phyloP scores from a whole-genome alignment of 1,140 invertebrate genomes.

The Drosophila triauraria region DNA sequence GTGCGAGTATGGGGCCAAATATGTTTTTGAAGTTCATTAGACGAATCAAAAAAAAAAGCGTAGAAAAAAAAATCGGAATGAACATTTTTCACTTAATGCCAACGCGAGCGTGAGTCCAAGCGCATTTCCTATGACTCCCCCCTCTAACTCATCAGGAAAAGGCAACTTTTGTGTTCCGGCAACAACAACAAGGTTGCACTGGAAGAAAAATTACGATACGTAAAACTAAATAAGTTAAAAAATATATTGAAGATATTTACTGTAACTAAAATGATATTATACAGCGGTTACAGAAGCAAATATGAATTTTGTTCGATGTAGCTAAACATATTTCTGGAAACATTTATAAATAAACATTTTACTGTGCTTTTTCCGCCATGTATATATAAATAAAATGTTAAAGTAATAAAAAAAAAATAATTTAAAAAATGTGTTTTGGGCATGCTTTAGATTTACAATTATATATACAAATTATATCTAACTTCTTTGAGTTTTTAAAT shows the following conservation, averaged over 20 bases:
- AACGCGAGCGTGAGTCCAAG: constrained; percentile 62
- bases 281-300: neutral
- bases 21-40: constrained; percentile 85
- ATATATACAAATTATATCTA: too few species aligned
- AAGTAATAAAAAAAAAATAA: too few species aligned
- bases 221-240: too few species aligned
- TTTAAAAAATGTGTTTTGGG: too few species aligned
- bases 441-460: too few species aligned
- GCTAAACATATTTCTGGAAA: neutral
- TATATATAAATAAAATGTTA: too few species aligned
- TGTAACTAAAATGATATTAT: neutral
- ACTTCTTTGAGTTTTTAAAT: neutral
- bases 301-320: neutral
- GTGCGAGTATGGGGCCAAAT: constrained; percentile 59
- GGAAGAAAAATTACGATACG: neutral
- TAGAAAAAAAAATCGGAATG: constrained; percentile 35
- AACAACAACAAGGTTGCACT: constrained; percentile 45
- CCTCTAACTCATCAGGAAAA: constrained; percentile 56
- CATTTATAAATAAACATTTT: too few species aligned
- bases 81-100: constrained; percentile 81
- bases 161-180: constrained; percentile 71
- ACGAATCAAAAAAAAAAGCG: constrained; percentile 65
- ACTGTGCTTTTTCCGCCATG: too few species aligned
- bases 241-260: neutral
- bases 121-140: constrained; percentile 53